Conservation (phyloP, 2,797 vertebrate genomes). For the Mus minutoides region DNA sequence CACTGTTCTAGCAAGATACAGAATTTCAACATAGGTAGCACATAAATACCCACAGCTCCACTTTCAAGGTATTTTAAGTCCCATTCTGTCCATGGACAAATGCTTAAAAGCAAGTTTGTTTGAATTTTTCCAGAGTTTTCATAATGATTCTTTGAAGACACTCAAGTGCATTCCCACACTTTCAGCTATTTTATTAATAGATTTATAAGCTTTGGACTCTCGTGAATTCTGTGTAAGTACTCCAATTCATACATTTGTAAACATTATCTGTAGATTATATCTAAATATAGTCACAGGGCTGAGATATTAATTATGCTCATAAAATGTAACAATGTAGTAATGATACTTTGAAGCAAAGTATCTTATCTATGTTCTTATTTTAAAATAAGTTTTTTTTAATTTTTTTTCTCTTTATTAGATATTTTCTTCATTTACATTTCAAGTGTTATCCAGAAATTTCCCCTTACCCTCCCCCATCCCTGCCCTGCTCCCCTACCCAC, state of each 20-base stretch:
- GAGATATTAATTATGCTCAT: slow-evolving; percentile 8
- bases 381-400: neutral
- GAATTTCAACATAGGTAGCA: neutral
- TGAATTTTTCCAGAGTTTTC: neutral
- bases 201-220: neutral
- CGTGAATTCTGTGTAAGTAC: neutral
- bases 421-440: too few species aligned
- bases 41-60: neutral
- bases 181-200: neutral
- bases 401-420: too few species aligned
- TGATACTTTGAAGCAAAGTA: neutral
- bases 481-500: too few species aligned
- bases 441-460: too few species aligned
- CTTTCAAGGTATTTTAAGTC: neutral
- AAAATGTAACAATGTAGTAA: neutral
- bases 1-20: neutral
- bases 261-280: neutral
- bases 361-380: too few species aligned
- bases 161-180: neutral
- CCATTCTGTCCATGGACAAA: neutral
- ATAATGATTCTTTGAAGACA: neutral
- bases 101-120: neutral
- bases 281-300: slow-evolving; percentile 10
- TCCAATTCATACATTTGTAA: neutral
- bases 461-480: too few species aligned